Conservation (phyloP, 2,888 invertebrate species). For the Aleiodes leptofemur region DNA sequence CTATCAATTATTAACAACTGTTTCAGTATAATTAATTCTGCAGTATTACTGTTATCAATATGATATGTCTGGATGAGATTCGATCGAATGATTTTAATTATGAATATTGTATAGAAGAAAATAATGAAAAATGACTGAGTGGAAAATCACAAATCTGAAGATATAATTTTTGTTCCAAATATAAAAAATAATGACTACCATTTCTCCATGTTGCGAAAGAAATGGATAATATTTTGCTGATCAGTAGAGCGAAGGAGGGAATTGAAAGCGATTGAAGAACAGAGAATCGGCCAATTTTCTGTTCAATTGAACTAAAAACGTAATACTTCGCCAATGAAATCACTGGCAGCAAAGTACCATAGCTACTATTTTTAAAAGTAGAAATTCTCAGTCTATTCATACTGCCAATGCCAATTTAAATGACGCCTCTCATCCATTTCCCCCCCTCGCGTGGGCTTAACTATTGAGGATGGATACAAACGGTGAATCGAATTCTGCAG, state of each 20-base stretch:
- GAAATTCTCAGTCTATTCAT: constrained; percentile 30
- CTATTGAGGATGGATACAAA: constrained; percentile 16
- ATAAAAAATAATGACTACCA: no score
- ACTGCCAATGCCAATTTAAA: constrained; percentile 19
- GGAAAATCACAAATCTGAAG: no score
- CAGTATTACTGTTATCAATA: no score
- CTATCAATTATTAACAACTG: no score
- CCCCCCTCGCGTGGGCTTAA: not conserved
- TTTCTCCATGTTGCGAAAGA: no score
- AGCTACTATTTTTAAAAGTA: constrained; percentile 11
- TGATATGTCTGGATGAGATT: no score
- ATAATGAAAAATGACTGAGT: not conserved
- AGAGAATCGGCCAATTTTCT: constrained; percentile 32
- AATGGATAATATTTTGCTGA: no score
- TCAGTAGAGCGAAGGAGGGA: no score
- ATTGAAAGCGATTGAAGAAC: constrained; percentile 19
- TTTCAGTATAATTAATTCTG: no score
- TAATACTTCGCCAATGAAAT: constrained; percentile 29
- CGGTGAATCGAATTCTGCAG: constrained; percentile 47
- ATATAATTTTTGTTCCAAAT: no score
- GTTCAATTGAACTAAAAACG: constrained; percentile 15
- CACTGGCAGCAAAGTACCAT: constrained; percentile 1
- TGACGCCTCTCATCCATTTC: not conserved
- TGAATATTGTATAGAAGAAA: not conserved
- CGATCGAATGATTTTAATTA: no score